Evolutionary conservation across 2,113 vertebrate genomes (phyloP), one percentile per base, ranked within the genome.

Genomic region (Gallinago media): DNA sequence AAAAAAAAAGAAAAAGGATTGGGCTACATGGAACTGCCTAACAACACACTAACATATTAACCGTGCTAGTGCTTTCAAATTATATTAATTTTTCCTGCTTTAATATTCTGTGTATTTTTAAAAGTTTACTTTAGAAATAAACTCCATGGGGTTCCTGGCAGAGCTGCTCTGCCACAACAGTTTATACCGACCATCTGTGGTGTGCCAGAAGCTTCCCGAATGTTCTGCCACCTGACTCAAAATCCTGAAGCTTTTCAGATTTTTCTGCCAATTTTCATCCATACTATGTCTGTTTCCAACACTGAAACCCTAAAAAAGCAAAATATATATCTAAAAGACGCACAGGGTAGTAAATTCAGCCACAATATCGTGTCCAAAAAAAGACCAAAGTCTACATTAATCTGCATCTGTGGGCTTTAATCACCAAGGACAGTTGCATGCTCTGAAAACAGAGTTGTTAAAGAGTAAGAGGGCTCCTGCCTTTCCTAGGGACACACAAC

Each of bases 191-290:
- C 98, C 98, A 98, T 98, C 98, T 98, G 98, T 97, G 94, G 90
- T 93, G 93, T 97, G 88, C 95, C 96, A 97, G 97, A 97, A 98
- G 96, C 96, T 98, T 97, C 97, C 98, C 97, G 97, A 96, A 98
- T 96, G 97, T 93, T 96, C 98, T 96, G 97, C 97, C 97, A 98
- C 98, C 97, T 98, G 97, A 98, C 95, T 97, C 94, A 85, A 96
- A 96, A 95, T 97, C 96, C 96, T 97, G 89, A 95, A 97, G 96
- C 93, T 98, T 97, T 97, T 98, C 96, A 94, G 73, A 34, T 92
- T 85, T 92, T 97, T 97, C 92, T 97, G 95, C 97, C 97, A 95
- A 95, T 97, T 97, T 98, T 92, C 80, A 91, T 97, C 96, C 96
- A 96, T 96, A 96, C 84, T 93, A 66, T 95, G 92, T 98, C 96